Evolutionary conservation across 2,113 vertebrate genomes (phyloP).

Genomic region (Neodon shergylaensis): DNA sequence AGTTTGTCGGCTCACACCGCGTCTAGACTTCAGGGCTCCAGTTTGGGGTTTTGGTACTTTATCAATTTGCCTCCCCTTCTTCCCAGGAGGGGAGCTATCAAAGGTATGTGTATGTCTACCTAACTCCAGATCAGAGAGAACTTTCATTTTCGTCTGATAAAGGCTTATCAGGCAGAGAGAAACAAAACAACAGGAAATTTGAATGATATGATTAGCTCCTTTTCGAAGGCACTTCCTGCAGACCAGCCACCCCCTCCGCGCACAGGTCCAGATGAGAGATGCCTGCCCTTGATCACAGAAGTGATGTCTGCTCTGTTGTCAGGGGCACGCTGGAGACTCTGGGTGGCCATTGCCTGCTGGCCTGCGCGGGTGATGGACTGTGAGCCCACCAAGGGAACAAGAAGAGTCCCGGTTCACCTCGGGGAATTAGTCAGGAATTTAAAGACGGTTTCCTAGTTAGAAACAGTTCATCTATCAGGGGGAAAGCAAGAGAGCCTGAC

Average conservation of each 20-base stretch:
- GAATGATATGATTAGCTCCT: constrained; percentile 45
- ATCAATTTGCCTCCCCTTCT: constrained; percentile 51
- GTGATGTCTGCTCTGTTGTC: neutral
- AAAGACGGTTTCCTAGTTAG: neutral
- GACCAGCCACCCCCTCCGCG: constrained; percentile 32
- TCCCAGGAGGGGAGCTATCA: constrained; percentile 49
- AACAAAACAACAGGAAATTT: constrained; percentile 65
- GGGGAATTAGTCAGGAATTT: neutral
- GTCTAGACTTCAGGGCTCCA: constrained; percentile 69
- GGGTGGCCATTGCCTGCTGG: neutral
- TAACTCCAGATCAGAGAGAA: constrained; percentile 54
- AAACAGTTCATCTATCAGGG: neutral
- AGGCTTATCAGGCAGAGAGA: constrained; percentile 66
- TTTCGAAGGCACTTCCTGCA: constrained; percentile 10
- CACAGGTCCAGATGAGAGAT: neutral
- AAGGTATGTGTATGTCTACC: constrained; percentile 38
- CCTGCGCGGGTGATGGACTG: neutral
- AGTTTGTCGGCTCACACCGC: neutral
- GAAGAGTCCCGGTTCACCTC: neutral
- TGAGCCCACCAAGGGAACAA: neutral
- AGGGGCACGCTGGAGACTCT: fast-evolving
- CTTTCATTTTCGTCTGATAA: constrained; percentile 63
- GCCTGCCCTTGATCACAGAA: neutral
- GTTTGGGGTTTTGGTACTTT: constrained; percentile 26
- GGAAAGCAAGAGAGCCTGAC: neutral